phyloP scores from a whole-genome alignment of 2,888 invertebrate species.

The Oligia strigilis region DNA sequence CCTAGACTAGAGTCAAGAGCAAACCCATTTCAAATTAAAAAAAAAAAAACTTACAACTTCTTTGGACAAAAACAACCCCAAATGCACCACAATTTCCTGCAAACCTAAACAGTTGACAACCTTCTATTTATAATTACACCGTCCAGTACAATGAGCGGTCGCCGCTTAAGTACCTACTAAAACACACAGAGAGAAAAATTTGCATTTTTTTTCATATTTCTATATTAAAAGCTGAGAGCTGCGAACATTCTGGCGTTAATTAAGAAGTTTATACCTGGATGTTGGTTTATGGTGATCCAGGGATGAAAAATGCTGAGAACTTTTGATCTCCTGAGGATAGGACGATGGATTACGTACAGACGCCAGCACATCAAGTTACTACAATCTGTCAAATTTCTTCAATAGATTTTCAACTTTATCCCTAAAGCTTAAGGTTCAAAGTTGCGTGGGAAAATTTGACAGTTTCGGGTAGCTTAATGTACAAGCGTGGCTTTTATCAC shows the following conservation, averaged over 20 bases:
- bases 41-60: neutral
- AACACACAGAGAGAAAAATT: conserved; percentile 17
- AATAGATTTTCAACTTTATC: no score
- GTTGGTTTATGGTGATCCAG: conserved; percentile 44
- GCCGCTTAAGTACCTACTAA: conserved; percentile 7
- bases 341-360: conserved; percentile 35
- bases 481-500: conserved; percentile 16
- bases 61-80: neutral
- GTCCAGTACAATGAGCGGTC: neutral
- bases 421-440: no score
- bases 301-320: conserved; percentile 41
- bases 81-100: neutral
- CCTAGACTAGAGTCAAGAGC: no score
- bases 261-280: conserved; percentile 51
- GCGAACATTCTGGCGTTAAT: conserved; percentile 33
- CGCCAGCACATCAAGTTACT: no score
- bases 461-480: no score
- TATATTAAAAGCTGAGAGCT: conserved; percentile 47
- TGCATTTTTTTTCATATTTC: conserved; percentile 49
- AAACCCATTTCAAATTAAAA: no score
- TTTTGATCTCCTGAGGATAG: conserved; percentile 39
- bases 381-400: no score
- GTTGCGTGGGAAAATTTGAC: no score
- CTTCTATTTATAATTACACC: conserved; percentile 8
- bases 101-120: conserved; percentile 34